A percentile compares a stretch with the other conserved stretches of the same genome.
phyloP scores from a whole-genome alignment of 2,888 invertebrate genomes.

The Tetranychus piercei region DNA sequence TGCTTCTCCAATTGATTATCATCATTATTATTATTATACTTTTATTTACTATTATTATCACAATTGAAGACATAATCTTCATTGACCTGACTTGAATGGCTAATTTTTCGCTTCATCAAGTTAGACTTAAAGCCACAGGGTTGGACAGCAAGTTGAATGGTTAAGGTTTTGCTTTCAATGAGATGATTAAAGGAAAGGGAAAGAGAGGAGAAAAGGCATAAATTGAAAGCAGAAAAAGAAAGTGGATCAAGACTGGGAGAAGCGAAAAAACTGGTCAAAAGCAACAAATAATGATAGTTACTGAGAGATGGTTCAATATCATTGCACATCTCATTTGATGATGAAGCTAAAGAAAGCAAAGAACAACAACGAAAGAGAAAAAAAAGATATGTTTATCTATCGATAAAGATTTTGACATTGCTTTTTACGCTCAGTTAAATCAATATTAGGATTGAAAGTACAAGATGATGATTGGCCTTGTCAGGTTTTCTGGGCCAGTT shows the following conservation, averaged over 20 bases:
- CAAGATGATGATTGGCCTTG: neutral
- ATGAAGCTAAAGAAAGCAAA: neutral
- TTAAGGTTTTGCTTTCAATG: neutral
- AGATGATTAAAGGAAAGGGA: neutral
- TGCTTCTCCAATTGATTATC: neutral
- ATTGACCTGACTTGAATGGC: constrained; percentile 1
- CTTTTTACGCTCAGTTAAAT: neutral
- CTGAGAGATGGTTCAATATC: neutral
- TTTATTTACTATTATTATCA: neutral
- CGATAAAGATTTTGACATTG: neutral
- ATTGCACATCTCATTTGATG: neutral
- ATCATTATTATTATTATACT: neutral
- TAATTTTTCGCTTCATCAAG: neutral
- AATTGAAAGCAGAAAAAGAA: neutral
- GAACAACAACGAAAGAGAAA: neutral
- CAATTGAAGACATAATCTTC: neutral
- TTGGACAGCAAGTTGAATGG: neutral
- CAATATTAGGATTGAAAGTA: neutral
- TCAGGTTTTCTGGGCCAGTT: neutral
- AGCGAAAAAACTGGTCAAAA: neutral
- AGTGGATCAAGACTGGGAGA: neutral
- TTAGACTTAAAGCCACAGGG: neutral
- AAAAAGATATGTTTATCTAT: constrained; percentile 5
- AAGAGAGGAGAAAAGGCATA: neutral
- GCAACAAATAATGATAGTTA: neutral